A percentile compares a stretch with the other conserved stretches of the same genome.
phyloP scores from a whole-genome alignment of 1,140 invertebrate species.

The Stratiolaelaps scimitus region DNA sequence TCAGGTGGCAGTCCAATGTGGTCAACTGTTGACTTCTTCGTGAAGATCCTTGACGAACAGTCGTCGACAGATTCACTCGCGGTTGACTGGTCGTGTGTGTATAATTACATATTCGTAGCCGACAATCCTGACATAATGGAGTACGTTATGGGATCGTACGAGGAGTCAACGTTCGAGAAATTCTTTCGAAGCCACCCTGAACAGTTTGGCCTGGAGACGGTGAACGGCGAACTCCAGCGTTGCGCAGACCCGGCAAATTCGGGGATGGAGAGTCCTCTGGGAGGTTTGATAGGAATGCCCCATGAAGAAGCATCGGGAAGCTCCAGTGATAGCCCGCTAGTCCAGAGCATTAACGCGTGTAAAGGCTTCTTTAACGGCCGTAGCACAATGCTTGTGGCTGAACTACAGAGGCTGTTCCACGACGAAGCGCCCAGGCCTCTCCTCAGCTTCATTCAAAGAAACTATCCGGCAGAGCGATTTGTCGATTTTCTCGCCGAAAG shows the following conservation, averaged over 20 bases:
- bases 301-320: too few species aligned
- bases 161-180: conserved; percentile 8
- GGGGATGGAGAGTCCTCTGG: neutral
- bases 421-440: neutral
- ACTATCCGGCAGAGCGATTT: neutral
- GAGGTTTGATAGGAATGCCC: too few species aligned
- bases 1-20: neutral
- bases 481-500: neutral
- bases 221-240: neutral
- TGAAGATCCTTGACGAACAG: conserved; percentile 18
- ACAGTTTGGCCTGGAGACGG: conserved; percentile 13
- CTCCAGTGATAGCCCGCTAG: too few species aligned
- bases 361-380: neutral
- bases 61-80: neutral
- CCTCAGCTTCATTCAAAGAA: neutral
- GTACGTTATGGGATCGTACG: neutral
- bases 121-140: conserved; percentile 9
- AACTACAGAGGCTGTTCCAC: neutral
- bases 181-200: neutral
- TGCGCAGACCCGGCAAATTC: conserved; percentile 20
- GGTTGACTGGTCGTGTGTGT: conserved; percentile 7
- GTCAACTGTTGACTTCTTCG: conserved; percentile 3
- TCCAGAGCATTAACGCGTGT: neutral
- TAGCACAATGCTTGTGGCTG: neutral
- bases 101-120: conserved; percentile 13